Percentiles rank a stretch among this genome's conserved stretches.
Evolutionary conservation across 1,140 invertebrate species (phyloP).

Genomic region (Caenorhabditis briggsae): DNA sequence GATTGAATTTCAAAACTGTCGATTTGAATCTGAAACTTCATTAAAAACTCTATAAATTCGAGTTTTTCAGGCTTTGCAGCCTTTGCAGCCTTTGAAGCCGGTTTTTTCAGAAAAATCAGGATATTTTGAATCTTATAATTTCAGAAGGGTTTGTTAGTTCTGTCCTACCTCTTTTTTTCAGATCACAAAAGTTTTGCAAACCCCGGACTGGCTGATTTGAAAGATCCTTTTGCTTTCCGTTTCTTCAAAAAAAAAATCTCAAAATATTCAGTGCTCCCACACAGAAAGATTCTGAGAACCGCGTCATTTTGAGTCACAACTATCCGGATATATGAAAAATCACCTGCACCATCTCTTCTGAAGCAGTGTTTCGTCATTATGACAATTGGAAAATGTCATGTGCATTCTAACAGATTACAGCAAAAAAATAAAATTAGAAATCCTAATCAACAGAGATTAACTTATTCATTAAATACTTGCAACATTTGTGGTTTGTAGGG

Average conservation of each 20-base stretch:
- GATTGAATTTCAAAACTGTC: too few species aligned
- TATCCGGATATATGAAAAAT: not conserved
- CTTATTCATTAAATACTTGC: not conserved
- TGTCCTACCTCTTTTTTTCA: too few species aligned
- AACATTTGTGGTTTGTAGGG: slow-evolving; percentile 9
- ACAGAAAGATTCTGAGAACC: not conserved
- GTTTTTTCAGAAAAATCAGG: too few species aligned
- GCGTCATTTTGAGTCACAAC: slow-evolving; percentile 15
- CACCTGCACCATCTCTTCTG: not conserved
- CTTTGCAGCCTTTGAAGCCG: too few species aligned
- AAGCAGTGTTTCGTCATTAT: not conserved
- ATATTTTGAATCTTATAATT: too few species aligned
- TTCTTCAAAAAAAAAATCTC: not conserved
- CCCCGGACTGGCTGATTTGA: too few species aligned
- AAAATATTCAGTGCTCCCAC: not conserved
- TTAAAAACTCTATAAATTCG: too few species aligned
- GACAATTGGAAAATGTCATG: slow-evolving; percentile 14
- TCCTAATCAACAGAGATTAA: not conserved
- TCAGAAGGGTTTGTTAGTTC: too few species aligned
- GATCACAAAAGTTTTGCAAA: too few species aligned
- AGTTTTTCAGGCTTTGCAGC: too few species aligned
- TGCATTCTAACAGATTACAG: not conserved
- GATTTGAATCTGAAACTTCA: too few species aligned
- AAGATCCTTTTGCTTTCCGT: too few species aligned
- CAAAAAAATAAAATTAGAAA: not conserved